Evolutionary conservation across 2,888 invertebrate species (phyloP).

Genomic region (Glaucopsyche alexis): DNA sequence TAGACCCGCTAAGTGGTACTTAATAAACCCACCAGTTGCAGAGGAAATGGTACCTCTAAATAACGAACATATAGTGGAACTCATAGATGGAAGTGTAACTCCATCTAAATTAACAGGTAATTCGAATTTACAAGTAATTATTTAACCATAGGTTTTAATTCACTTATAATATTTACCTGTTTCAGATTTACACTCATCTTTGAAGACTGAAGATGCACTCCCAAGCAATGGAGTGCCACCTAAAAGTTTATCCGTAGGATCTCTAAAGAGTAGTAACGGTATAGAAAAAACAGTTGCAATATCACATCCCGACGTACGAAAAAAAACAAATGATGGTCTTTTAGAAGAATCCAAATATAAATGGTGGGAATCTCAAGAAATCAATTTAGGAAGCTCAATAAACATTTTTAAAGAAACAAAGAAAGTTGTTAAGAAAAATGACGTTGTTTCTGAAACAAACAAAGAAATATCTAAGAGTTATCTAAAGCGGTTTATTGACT

Average conservation of each 20-base stretch:
- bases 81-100: slow-evolving; percentile 56
- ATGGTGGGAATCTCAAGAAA: slow-evolving; percentile 80
- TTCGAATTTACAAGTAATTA: slow-evolving; percentile 6
- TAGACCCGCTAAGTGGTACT: slow-evolving; percentile 85
- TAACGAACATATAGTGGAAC: slow-evolving; percentile 52
- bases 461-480: slow-evolving; percentile 48
- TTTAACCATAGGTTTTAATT: neutral
- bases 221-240: slow-evolving; percentile 51
- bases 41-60: slow-evolving; percentile 64
- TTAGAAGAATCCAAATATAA: slow-evolving; percentile 60
- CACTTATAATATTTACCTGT: slow-evolving; percentile 35
- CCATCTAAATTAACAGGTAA: slow-evolving; percentile 57
- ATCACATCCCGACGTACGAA: slow-evolving; percentile 67
- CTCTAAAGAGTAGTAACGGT: slow-evolving; percentile 54
- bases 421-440: slow-evolving; percentile 42
- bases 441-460: slow-evolving; percentile 46
- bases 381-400: slow-evolving; percentile 81
- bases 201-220: slow-evolving; percentile 47
- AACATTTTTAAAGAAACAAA: slow-evolving; percentile 75
- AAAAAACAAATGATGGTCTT: slow-evolving; percentile 50
- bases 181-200: slow-evolving; percentile 52
- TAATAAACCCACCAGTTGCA: slow-evolving; percentile 57
- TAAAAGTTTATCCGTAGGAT: slow-evolving; percentile 67
- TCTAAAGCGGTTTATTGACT: slow-evolving; percentile 62
- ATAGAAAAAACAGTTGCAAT: slow-evolving; percentile 62